Percentiles rank a stretch among this genome's conserved stretches.
These are phyloP conservation scores for Biston stratarius DNA, from an alignment of 2,888 invertebrate genomes.

Conservation along the genomic window DNA sequence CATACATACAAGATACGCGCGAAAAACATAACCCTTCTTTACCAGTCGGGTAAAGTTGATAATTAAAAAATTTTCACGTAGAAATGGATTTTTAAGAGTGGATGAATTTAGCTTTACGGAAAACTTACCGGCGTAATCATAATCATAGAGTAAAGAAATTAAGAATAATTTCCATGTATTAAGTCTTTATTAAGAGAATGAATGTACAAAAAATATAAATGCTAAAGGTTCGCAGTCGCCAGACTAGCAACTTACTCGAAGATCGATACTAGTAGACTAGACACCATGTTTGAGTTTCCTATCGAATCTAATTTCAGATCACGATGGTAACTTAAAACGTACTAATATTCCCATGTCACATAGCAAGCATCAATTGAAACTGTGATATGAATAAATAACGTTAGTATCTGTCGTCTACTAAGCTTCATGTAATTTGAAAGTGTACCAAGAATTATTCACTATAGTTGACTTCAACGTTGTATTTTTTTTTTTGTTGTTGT, in stretches of 20 bases:
- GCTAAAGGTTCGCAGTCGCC: slow-evolving; percentile 4
- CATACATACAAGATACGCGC: no score
- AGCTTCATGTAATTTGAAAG: not conserved
- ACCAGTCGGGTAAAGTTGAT: no score
- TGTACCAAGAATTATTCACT: not conserved
- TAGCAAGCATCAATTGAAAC: not conserved
- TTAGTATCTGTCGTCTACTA: not conserved
- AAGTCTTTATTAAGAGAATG: no score
- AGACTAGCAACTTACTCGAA: slow-evolving; percentile 18
- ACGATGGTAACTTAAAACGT: not conserved
- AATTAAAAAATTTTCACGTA: no score
- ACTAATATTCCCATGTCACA: not conserved
- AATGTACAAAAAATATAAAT: slow-evolving; percentile 15
- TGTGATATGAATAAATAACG: not conserved
- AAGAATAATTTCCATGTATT: not conserved
- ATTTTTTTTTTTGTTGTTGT: no score
- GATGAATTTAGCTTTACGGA: no score
- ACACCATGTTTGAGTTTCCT: slow-evolving; percentile 6
- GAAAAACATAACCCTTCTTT: no score
- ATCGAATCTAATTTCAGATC: slow-evolving; percentile 10
- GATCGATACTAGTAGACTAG: slow-evolving; percentile 19
- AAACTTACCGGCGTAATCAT: no score
- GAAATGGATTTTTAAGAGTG: no score
- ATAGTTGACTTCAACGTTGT: not conserved
- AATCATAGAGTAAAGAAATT: no score